phyloP scores from a whole-genome alignment of 37 sponge, comb jelly and placozoan genomes.

The Petrosia ficiformis region DNA sequence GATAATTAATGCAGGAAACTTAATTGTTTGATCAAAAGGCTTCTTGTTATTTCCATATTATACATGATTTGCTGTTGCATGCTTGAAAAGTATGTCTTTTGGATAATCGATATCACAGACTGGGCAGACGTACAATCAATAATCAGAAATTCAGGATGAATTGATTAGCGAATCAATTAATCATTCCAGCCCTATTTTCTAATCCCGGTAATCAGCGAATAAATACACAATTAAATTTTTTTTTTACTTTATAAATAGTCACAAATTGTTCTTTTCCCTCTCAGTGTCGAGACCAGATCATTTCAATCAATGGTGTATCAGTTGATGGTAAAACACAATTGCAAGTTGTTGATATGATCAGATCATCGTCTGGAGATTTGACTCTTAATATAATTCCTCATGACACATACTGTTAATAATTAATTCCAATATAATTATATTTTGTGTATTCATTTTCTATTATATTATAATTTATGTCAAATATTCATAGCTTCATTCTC shows the following conservation, averaged over 20 bases:
- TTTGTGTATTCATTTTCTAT: no score
- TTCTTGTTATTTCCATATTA: no score
- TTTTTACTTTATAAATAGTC: neutral
- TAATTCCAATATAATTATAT: neutral
- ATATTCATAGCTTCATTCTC: no score
- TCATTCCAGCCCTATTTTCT: neutral
- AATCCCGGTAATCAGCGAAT: neutral
- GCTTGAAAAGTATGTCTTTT: no score
- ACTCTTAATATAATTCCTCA: conserved; percentile 44
- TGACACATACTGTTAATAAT: conserved; percentile 2
- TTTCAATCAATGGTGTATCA: neutral
- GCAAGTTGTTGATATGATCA: conserved; percentile 70
- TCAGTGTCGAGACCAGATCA: neutral
- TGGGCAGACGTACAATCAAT: no score
- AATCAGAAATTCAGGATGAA: no score
- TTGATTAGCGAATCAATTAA: neutral
- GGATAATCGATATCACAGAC: no score
- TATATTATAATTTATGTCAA: no score
- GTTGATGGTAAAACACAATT: conserved; percentile 55
- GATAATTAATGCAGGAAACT: no score
- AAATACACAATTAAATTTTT: neutral
- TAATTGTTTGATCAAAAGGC: no score
- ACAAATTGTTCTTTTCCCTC: neutral
- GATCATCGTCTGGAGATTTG: conserved; percentile 28
- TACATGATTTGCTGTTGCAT: no score